Percentiles rank a stretch among this genome's conserved stretches.
phyloP scores from a whole-genome alignment of 2,113 vertebrate genomes.

The Petromus typicus region DNA sequence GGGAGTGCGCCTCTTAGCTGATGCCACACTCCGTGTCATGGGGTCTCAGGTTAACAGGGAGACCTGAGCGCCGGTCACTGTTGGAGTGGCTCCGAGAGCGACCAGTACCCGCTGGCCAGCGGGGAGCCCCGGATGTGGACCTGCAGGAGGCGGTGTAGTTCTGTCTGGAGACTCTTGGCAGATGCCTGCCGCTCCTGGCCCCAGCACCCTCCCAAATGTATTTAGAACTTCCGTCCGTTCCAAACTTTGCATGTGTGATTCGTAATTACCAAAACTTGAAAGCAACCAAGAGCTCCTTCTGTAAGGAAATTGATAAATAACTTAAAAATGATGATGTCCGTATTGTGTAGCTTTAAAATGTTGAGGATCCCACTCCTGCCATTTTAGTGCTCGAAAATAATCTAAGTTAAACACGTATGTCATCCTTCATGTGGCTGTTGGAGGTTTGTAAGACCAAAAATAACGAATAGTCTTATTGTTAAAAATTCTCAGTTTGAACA shows the following conservation, averaged over 20 bases:
- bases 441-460: slow-evolving; percentile 5
- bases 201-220: background rate
- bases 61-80: background rate
- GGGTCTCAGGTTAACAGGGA: background rate
- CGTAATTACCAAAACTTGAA: slow-evolving; percentile 15
- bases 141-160: background rate
- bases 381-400: slow-evolving; percentile 1
- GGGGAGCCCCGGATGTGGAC: too few relatives aligned
- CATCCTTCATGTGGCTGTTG: background rate
- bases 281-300: background rate
- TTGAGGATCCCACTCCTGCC: background rate
- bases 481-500: slow-evolving; percentile 21
- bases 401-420: background rate
- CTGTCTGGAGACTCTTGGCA: background rate
- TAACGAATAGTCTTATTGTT: slow-evolving; percentile 32
- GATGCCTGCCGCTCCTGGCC: background rate
- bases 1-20: too few relatives aligned
- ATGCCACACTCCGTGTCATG: background rate
- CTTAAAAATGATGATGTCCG: background rate
- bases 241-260: background rate
- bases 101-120: background rate
- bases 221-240: background rate
- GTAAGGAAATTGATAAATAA: background rate
- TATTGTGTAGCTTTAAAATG: background rate
- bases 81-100: fast-evolving